These are phyloP conservation scores for Clostera curtula DNA, from an alignment of 2,888 invertebrate species.

Conservation along the genomic window DNA sequence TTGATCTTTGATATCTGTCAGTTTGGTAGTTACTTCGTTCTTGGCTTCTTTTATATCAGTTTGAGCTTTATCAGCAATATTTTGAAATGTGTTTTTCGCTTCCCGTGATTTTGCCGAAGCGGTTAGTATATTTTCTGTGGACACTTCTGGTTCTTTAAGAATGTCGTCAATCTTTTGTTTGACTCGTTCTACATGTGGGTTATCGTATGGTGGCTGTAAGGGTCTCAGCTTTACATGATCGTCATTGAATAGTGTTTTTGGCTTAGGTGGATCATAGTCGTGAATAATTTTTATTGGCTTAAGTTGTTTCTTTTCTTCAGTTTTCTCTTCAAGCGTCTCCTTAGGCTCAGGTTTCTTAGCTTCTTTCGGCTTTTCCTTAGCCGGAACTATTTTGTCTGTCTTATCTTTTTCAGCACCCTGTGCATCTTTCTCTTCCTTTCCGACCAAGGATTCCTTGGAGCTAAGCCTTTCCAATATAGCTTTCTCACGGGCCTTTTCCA, in stretches of 20 bases:
- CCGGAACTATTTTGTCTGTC: slow-evolving; percentile 20
- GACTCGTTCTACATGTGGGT: slow-evolving; percentile 64
- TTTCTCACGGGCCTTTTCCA: slow-evolving; percentile 69
- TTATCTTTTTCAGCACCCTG: slow-evolving; percentile 24
- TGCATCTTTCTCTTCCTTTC: slow-evolving; percentile 37
- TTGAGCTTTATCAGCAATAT: slow-evolving; percentile 40
- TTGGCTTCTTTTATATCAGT: slow-evolving; percentile 37
- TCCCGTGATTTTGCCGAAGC: slow-evolving; percentile 38
- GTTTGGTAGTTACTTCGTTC: slow-evolving; percentile 36
- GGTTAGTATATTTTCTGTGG: slow-evolving; percentile 56
- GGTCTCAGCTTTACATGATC: slow-evolving; percentile 56
- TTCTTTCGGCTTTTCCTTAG: slow-evolving; percentile 18
- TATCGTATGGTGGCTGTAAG: slow-evolving; percentile 61
- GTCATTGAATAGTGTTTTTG: slow-evolving; percentile 37
- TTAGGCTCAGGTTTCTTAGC: slow-evolving; percentile 16
- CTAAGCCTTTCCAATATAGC: slow-evolving; percentile 61
- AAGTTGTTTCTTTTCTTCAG: slow-evolving; percentile 38
- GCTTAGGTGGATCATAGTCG: slow-evolving; percentile 12
- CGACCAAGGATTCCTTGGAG: slow-evolving; percentile 63
- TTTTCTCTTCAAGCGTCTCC: slow-evolving; percentile 26
- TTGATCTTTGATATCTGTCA: slow-evolving; percentile 43
- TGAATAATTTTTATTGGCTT: slow-evolving; percentile 27
- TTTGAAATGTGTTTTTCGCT: slow-evolving; percentile 37
- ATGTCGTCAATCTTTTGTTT: slow-evolving; percentile 67
- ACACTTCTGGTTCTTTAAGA: slow-evolving; percentile 64